Percentiles rank a stretch among this genome's conserved stretches.
Evolutionary conservation across 2,797 vertebrate species (phyloP).

Genomic region (Ibycter americanus): DNA sequence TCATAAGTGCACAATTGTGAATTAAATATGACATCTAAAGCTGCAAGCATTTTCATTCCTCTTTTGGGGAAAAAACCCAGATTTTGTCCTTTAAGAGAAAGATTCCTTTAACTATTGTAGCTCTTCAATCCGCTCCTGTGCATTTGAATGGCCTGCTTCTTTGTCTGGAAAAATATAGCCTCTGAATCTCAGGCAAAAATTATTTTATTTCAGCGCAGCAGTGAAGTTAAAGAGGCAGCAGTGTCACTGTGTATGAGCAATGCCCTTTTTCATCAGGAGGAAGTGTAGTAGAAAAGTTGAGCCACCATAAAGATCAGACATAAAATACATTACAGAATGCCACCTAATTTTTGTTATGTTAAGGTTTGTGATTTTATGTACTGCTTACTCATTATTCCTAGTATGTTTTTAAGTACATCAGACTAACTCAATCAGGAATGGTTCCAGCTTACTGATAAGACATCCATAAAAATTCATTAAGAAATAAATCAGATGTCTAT

Average conservation of each 20-base stretch:
- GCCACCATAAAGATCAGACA: not conserved
- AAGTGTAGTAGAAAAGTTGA: not conserved
- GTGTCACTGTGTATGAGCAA: not conserved
- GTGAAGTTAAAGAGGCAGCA: not conserved
- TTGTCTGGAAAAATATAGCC: not conserved
- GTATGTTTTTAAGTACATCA: slow-evolving; percentile 15
- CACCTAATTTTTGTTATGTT: not conserved
- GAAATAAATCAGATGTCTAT: not conserved
- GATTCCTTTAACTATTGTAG: not conserved
- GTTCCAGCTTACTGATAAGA: not conserved
- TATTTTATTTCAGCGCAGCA: not conserved
- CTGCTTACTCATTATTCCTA: slow-evolving; percentile 28
- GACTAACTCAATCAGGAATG: not conserved
- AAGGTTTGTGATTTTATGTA: slow-evolving; percentile 28
- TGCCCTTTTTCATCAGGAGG: not conserved
- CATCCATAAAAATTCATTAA: slow-evolving; percentile 38
- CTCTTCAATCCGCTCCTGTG: not conserved
- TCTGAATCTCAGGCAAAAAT: not conserved
- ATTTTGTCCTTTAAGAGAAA: not conserved
- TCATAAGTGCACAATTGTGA: not conserved
- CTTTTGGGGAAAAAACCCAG: not conserved
- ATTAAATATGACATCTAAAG: not conserved
- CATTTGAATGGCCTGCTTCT: not conserved
- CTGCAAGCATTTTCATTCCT: not conserved
- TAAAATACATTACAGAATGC: not conserved